These are phyloP conservation scores for Lindbergichthys nudifrons DNA, from an alignment of 2,797 vertebrate species.

Conservation along the genomic window DNA sequence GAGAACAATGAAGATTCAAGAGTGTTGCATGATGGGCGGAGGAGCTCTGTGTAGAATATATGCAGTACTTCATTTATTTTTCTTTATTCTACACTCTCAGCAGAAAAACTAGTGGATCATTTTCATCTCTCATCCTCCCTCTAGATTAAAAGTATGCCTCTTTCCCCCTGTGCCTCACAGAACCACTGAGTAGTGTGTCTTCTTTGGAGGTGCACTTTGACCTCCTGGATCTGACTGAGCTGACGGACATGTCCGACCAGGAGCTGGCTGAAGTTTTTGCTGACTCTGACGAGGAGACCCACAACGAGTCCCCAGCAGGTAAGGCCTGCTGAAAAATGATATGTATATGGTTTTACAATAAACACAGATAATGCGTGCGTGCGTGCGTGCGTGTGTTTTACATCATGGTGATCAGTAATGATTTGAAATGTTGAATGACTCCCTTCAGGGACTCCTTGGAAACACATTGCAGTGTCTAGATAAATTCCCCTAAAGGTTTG, in stretches of 20 bases:
- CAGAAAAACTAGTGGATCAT: not conserved
- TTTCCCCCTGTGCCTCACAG: constrained; percentile 73
- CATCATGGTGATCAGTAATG: constrained; percentile 44
- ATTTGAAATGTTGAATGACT: constrained; percentile 28
- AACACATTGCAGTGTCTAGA: constrained; percentile 16
- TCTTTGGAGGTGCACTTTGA: constrained; percentile 99
- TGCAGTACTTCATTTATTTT: constrained; percentile 19
- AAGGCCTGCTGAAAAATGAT: constrained; percentile 47
- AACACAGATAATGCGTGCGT: not conserved
- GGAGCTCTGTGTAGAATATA: constrained; percentile 33
- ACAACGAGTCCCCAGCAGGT: constrained; percentile 89
- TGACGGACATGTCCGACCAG: constrained; percentile 98
- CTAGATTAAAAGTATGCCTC: constrained; percentile 15
- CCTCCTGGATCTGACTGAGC: constrained; percentile 95
- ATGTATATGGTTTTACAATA: not conserved
- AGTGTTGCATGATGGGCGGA: not conserved
- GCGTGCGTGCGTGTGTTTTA: constrained; percentile 6
- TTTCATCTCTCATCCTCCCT: constrained; percentile 11
- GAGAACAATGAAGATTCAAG: constrained; percentile 22
- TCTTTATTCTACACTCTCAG: constrained; percentile 28
- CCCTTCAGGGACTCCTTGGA: constrained; percentile 21
- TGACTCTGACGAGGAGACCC: constrained; percentile 95
- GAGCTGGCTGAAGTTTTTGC: constrained; percentile 96
- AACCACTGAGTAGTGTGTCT: constrained; percentile 97
- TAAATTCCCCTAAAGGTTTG: constrained; percentile 2